Evolutionary conservation across 2,797 vertebrate species (phyloP).

Genomic region (Echeneis naucrates): DNA sequence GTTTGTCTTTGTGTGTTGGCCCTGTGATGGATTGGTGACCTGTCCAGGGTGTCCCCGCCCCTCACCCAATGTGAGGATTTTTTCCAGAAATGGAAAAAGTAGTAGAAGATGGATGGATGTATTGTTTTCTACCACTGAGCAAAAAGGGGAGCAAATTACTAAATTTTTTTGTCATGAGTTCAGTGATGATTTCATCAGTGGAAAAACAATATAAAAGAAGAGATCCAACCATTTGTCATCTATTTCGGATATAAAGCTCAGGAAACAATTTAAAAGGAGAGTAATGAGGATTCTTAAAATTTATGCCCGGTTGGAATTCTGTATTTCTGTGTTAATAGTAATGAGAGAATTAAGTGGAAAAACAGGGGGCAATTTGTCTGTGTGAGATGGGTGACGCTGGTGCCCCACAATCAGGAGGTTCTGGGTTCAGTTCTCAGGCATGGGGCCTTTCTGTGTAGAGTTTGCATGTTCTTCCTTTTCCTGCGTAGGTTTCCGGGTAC

Average conservation of each 20-base stretch:
- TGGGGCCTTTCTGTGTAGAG: too few relatives aligned
- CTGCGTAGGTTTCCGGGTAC: too few relatives aligned
- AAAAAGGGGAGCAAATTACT: background rate
- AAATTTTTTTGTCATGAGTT: background rate
- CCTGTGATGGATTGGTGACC: too few relatives aligned
- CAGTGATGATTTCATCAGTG: background rate
- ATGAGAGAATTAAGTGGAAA: background rate
- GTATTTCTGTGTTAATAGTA: background rate
- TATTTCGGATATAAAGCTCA: background rate
- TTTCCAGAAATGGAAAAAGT: too few relatives aligned
- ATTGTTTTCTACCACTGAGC: background rate
- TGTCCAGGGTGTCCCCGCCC: too few relatives aligned
- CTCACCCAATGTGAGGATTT: too few relatives aligned
- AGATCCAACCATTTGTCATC: background rate
- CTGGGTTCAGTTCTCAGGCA: too few relatives aligned
- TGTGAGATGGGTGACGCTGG: background rate
- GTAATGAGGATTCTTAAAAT: background rate
- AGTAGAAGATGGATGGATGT: too few relatives aligned
- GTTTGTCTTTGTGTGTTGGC: too few relatives aligned
- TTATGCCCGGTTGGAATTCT: slow-evolving; percentile 7
- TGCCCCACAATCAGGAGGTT: too few relatives aligned
- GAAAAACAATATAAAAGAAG: background rate
- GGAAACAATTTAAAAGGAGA: slow-evolving; percentile 1
- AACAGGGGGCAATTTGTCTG: background rate
- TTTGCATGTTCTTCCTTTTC: too few relatives aligned